Evolutionary conservation across 1,140 invertebrate genomes (phyloP), one percentile per base, ranked within the genome.

Genomic region (Geopemphigus sp.): DNA sequence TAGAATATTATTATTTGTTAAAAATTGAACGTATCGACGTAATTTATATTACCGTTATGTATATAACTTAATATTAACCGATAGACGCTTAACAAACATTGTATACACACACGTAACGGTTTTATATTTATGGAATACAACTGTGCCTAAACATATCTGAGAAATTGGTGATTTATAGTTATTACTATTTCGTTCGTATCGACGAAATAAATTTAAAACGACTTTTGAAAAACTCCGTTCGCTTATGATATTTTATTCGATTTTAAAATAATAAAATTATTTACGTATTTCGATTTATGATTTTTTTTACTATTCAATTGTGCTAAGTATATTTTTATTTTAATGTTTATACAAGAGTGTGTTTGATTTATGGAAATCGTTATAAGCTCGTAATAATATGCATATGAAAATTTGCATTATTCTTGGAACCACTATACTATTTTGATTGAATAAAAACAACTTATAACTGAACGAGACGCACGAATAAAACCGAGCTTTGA

Each of bases 291-390:
- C 29, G 15, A 39, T 64, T 64, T 64, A 39, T 11, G 63, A 32
- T 63, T 63, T 63, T 32, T 64, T 64, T 59, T 8, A 1, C 15
- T 61, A 11, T 64, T 64, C 19, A 12, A 64, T 39, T 64, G 15
- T 32, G 61, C 32, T 32, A 39, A n/a, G n/a, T 8, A 4, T 64
- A n/a, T 26, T 39, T 64, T 32, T 19, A 11, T 64, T 64, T n/a
- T 64, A 26, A 61, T 61, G 3, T 39, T 59, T 59, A 14, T 26
- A 59, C 29, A 32, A 19, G 32, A 64, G 19, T n/a, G 63, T 8
- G 8, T 39, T 64, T 64, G 61, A 64, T 64, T 64, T 64, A 64
- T 64, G 11, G 32, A 64, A 45, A 64, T 45, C 32, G 32, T 64
- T 64, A 39, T 8, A 64, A 39, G 11, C 12, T 64, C 29, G n/a